Evolutionary conservation across 2,113 vertebrate species (phyloP).

Genomic region (Vanacampus margaritifer): DNA sequence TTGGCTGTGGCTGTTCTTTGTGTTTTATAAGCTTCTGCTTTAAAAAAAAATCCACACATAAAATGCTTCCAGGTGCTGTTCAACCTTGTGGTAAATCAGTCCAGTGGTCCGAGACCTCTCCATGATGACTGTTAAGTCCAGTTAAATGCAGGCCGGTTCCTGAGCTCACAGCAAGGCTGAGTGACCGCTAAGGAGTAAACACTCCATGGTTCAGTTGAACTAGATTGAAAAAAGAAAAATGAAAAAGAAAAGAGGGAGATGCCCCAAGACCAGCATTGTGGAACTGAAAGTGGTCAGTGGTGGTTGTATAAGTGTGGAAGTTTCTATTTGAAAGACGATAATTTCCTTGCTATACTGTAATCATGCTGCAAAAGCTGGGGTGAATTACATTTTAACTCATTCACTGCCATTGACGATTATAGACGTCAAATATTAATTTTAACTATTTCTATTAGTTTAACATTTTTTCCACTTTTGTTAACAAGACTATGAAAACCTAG

Average conservation of each 20-base stretch:
- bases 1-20: background rate
- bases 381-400: too few species aligned
- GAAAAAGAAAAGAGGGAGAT: background rate
- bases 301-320: background rate
- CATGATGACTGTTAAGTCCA: background rate
- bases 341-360: background rate
- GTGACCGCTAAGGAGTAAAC: background rate
- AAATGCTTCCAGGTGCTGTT: background rate
- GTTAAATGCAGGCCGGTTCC: background rate
- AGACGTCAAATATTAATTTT: too few species aligned
- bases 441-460: too few species aligned
- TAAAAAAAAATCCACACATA: background rate
- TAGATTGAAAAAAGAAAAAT: background rate
- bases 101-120: background rate
- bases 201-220: background rate
- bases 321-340: constrained; percentile 43
- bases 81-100: background rate
- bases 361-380: too few species aligned
- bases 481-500: too few species aligned
- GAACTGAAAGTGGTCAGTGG: background rate
- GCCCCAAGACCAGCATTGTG: background rate
- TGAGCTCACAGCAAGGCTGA: background rate
- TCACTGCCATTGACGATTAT: too few species aligned
- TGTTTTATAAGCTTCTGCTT: background rate
- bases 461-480: too few species aligned